Evolutionary conservation across 2,888 invertebrate genomes (phyloP).

Genomic region (Itoplectis maculator): DNA sequence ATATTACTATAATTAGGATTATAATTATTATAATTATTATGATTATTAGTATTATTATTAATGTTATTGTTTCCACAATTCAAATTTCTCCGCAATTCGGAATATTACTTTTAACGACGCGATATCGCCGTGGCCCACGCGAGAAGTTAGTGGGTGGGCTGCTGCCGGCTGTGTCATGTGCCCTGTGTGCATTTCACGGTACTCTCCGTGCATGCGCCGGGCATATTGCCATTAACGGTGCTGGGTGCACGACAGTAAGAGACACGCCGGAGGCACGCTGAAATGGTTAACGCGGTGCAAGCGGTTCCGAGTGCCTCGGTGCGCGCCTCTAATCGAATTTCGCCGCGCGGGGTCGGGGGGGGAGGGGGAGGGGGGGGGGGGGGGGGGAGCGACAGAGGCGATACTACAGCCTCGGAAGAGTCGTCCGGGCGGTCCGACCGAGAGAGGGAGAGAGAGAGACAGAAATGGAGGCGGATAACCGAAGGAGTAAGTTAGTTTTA

Average conservation of each 20-base stretch:
- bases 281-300: slow-evolving; percentile 56
- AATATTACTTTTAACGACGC: neutral
- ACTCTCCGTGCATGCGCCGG: slow-evolving; percentile 21
- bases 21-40: too few species aligned
- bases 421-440: neutral
- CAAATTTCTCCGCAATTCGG: neutral
- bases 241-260: slow-evolving; percentile 22
- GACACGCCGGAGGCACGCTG: slow-evolving; percentile 27
- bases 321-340: slow-evolving; percentile 55
- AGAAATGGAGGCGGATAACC: slow-evolving; percentile 6
- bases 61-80: neutral
- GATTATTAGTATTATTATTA: neutral
- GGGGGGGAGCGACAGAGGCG: neutral
- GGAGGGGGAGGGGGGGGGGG: too few species aligned
- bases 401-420: neutral
- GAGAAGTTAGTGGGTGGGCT: neutral
- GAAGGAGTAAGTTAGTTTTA: neutral
- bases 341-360: too few species aligned
- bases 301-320: slow-evolving; percentile 40
- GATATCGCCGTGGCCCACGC: neutral
- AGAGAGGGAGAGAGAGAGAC: slow-evolving; percentile 23
- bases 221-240: slow-evolving; percentile 15
- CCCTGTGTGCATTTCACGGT: slow-evolving; percentile 17
- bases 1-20: too few species aligned
- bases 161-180: neutral